Evolutionary conservation across 2,113 vertebrate species (phyloP), one percentile per base, ranked within the genome.

Genomic region (Pipra filicauda): DNA sequence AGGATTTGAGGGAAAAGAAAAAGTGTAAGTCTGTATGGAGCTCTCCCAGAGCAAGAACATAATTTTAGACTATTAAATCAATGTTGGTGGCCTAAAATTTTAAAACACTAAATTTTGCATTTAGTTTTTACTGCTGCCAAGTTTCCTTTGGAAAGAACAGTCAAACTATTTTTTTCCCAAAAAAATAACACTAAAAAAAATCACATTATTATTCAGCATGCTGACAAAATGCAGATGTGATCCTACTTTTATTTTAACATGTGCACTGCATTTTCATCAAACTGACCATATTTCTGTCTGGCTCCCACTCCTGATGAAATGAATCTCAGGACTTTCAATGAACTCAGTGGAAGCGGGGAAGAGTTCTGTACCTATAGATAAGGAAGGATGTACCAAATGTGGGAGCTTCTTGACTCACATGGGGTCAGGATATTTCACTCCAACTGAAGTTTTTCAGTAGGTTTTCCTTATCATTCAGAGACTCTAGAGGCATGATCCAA

Each of bases 1-100:
- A 52, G 23, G 15, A 35, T 67, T 69, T 86, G 43, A 89, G 77
- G 33, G 43, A 73, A 83, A 84, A 78, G 15, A 46, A 67, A 55
- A 86, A 62, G 31, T 14, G 6, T 41, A 52, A 59, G 43, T 77
- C 43, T 72, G 20, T 37, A 72, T 74, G 33, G 41, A 92, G 62
- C 24, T 86, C 72, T 75, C 26, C 23, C 52, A 85, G 49, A 91
- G 18, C 37, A 89, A 78, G 41, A 93, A 61, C 43, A 85, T 28
- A 1, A 74, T 74, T 92, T 94, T 57, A 73, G 57, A 39, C 35
- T 78, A 26, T 72, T 81, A 91, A 85, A 89, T 81, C 85, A 78
- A 78, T 92, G 88, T 22, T 91, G 91, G 96, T 96, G 96, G 96
- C 77, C 95, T 93, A 57, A 89, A 93, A 87, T 66, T 94, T 84